Evolutionary conservation across 2,888 invertebrate genomes (phyloP).

Genomic region (Dicyrtomina minuta): DNA sequence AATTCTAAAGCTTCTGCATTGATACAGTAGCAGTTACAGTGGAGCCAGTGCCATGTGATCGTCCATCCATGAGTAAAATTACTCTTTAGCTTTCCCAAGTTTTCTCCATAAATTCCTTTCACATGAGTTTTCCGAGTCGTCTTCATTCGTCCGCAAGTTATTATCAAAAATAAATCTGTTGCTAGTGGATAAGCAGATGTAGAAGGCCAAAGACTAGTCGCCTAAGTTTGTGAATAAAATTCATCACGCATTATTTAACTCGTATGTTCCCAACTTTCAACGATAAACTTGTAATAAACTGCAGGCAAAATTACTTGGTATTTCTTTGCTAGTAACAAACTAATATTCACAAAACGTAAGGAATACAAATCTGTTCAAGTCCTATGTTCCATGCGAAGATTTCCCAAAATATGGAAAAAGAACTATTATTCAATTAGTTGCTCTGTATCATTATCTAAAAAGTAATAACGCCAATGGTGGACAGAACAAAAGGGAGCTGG

Average conservation of each 20-base stretch:
- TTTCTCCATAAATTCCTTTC: conserved; percentile 34
- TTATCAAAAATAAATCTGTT: conserved; percentile 21
- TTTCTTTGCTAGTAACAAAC: no score
- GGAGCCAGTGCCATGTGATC: conserved; percentile 20
- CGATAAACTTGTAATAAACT: conserved; percentile 32
- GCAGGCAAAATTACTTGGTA: no score
- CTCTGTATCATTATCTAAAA: no score
- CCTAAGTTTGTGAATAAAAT: conserved; percentile 19
- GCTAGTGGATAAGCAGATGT: background rate
- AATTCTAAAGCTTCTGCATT: background rate
- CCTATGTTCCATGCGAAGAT: no score
- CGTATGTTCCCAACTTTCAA: conserved; percentile 31
- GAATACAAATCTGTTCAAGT: no score
- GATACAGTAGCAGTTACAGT: background rate
- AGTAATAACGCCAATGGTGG: no score
- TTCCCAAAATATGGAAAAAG: no score
- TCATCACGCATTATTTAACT: conserved; percentile 32
- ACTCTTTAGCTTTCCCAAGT: conserved; percentile 31
- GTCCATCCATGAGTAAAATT: conserved; percentile 33
- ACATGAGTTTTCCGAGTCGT: conserved; percentile 31
- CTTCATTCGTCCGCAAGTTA: conserved; percentile 29
- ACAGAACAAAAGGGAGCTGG: no score
- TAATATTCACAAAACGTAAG: no score
- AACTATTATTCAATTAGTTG: no score
- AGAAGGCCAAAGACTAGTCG: background rate